A percentile compares a stretch with the other conserved stretches of the same genome.
Evolutionary conservation across 2,797 vertebrate genomes (phyloP).

Genomic region (Squalus acanthias): DNA sequence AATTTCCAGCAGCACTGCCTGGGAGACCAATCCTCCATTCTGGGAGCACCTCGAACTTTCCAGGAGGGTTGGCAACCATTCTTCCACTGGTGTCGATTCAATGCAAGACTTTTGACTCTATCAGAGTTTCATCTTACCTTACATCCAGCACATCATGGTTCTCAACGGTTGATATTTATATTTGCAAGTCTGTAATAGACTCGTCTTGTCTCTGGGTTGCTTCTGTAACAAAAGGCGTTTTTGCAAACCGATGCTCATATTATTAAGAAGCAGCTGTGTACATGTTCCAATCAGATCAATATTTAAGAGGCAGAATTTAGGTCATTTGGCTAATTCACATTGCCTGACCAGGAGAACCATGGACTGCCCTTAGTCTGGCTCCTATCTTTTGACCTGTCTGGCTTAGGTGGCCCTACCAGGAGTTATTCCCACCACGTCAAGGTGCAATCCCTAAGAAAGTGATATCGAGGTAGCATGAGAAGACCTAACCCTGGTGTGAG

Average conservation of each 20-base stretch:
- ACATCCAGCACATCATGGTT: background rate
- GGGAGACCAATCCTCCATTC: background rate
- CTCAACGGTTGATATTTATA: background rate
- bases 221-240: background rate
- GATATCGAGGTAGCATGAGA: background rate
- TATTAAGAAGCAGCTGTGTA: too few relatives aligned
- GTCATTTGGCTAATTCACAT: background rate
- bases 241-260: background rate
- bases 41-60: background rate
- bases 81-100: background rate
- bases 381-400: background rate
- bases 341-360: background rate
- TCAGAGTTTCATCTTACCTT: background rate
- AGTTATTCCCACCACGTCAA: background rate
- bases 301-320: background rate
- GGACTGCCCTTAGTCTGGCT: background rate
- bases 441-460: background rate
- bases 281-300: too few relatives aligned
- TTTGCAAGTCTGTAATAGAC: background rate
- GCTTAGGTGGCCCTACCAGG: too few relatives aligned
- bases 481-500: background rate
- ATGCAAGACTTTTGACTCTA: background rate
- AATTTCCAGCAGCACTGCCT: background rate
- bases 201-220: background rate
- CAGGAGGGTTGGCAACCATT: background rate